phyloP scores from a whole-genome alignment of 2,797 vertebrate species.

The Esox masquinongy region DNA sequence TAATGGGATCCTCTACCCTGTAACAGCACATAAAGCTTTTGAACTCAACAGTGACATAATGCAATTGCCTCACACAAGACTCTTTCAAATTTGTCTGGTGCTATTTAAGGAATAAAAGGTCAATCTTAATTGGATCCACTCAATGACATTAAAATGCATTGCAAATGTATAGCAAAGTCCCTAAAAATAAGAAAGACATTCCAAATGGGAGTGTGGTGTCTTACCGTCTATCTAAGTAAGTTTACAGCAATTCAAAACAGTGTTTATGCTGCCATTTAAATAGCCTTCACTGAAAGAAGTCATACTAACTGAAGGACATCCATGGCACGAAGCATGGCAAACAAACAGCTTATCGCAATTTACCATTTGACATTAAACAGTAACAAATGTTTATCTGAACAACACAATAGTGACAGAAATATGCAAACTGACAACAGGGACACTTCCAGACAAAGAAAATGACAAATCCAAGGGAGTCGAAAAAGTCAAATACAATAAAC shows the following conservation, averaged over 20 bases:
- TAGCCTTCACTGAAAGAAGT: not conserved
- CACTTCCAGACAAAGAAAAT: no score
- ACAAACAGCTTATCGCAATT: not conserved
- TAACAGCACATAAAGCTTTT: not conserved
- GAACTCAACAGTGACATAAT: slow-evolving; percentile 1
- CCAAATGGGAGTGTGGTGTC: slow-evolving; percentile 48
- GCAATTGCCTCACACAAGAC: slow-evolving; percentile 30
- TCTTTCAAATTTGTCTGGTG: slow-evolving; percentile 26
- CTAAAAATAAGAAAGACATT: slow-evolving; percentile 51
- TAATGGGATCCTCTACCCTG: not conserved
- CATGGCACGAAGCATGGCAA: not conserved
- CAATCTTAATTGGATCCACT: slow-evolving; percentile 50
- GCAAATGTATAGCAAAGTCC: slow-evolving; percentile 58
- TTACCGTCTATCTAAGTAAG: slow-evolving; percentile 8
- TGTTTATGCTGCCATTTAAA: not conserved
- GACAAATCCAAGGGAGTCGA: no score
- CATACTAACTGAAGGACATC: not conserved
- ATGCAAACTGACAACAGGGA: no score
- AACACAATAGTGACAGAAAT: no score
- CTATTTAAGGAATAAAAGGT: slow-evolving; percentile 51
- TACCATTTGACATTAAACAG: not conserved
- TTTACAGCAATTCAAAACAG: not conserved
- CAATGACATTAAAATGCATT: slow-evolving; percentile 48
- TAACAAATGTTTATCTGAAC: no score
- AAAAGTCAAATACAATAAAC: no score